Percentiles rank a stretch among this genome's conserved stretches.
Conservation (phyloP, 2,113 vertebrate species). For the Elephantulus edwardii region DNA sequence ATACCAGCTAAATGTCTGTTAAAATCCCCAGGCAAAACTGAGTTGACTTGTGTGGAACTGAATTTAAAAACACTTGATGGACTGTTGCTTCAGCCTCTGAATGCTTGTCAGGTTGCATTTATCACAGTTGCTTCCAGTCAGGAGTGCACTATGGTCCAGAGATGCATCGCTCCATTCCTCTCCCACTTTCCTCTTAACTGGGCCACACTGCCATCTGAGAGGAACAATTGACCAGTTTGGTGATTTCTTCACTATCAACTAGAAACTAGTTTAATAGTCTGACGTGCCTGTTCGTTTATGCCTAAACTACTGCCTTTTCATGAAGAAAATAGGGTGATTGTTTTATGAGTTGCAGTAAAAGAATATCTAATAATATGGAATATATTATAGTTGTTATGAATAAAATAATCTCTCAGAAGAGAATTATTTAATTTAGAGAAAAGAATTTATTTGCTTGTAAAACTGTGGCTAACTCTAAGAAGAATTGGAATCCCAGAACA, state of each 20-base stretch:
- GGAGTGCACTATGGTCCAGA: slow-evolving; percentile 79
- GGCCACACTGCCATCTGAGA: slow-evolving; percentile 73
- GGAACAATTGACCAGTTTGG: slow-evolving; percentile 79
- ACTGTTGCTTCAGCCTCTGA: slow-evolving; percentile 83
- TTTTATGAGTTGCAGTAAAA: background rate
- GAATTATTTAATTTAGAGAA: slow-evolving; percentile 37
- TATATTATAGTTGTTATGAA: background rate
- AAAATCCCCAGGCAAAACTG: slow-evolving; percentile 82
- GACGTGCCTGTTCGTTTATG: slow-evolving; percentile 44
- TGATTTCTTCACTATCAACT: slow-evolving; percentile 73
- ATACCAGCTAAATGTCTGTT: slow-evolving; percentile 90
- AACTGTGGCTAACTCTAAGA: too few relatives aligned
- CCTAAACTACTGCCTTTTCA: background rate
- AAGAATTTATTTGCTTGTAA: background rate
- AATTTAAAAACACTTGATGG: slow-evolving; percentile 89
- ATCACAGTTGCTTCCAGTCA: slow-evolving; percentile 77
- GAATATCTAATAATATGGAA: background rate
- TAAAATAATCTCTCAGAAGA: background rate
- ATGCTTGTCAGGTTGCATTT: slow-evolving; percentile 89
- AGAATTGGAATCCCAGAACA: too few relatives aligned
- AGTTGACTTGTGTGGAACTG: slow-evolving; percentile 86
- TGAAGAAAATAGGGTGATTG: background rate
- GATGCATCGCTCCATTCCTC: slow-evolving; percentile 76
- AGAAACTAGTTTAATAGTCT: slow-evolving; percentile 54
- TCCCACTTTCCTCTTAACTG: slow-evolving; percentile 64